Evolutionary conservation across 2,113 vertebrate species (phyloP).

Genomic region (Loxodonta africana): DNA sequence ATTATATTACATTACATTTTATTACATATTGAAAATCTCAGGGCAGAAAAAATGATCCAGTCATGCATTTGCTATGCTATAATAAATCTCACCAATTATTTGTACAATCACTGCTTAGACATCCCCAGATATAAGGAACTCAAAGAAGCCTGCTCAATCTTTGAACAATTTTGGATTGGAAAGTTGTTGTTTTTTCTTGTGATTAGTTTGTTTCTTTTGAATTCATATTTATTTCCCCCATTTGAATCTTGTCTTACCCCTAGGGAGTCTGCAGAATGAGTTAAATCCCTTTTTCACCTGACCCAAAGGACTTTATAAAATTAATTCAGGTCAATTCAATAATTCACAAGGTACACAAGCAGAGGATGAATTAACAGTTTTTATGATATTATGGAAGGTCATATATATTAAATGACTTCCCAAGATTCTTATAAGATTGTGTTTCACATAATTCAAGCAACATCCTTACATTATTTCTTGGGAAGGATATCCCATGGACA

Average conservation of each 20-base stretch:
- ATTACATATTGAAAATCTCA: not conserved
- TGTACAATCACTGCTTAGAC: not conserved
- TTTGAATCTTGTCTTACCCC: not conserved
- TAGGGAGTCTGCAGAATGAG: not conserved
- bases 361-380: not conserved
- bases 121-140: not conserved
- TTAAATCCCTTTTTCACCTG: not conserved
- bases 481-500: not conserved
- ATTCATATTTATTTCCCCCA: not conserved
- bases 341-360: not conserved
- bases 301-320: conserved; percentile 21
- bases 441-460: not conserved
- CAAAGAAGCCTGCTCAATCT: not conserved
- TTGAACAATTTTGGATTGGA: not conserved
- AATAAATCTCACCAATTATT: not conserved
- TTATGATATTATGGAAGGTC: not conserved
- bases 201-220: not conserved
- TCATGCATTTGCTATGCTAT: not conserved
- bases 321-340: not conserved
- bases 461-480: not conserved
- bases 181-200: not conserved
- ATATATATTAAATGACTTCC: not conserved
- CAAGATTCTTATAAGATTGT: not conserved
- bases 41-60: not conserved
- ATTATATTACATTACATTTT: not conserved